Evolutionary conservation across 2,797 vertebrate species (phyloP), one percentile per base, ranked within the genome.

Genomic region (Lerista edwardsae): DNA sequence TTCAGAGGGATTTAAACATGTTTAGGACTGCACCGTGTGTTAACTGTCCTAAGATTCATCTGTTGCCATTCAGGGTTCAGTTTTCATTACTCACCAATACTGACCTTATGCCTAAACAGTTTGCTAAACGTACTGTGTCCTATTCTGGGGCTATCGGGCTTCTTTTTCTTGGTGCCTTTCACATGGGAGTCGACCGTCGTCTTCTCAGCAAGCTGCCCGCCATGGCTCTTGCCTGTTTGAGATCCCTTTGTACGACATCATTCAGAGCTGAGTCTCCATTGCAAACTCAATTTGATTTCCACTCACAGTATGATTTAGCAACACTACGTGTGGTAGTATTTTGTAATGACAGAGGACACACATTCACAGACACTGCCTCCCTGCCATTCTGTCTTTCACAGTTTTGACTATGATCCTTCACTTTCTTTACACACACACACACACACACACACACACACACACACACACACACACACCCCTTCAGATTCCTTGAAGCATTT

Each of bases 51-150:
- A 69, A 27, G 11, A 36, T 3, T 88, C 87, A 71, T 82, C 84
- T 83, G 90, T 71, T 89, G 64, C 87, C 75, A 47, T 92, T 90
- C 96, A 94, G 95, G 88, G 88, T 91, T 93, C 96, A 76, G 78
- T 36, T 71, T 29, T 36, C 23, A 29, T 62, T 81, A 25, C 12
- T 29, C 1, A 17, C 9, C 81, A 68, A 86, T 95, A 97, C 96
- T 94, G 81, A 98, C 98, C 98, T 99, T 99, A 91, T 96, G 91
- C 90, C 96, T 97, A 95, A 99, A 99, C 90, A 99, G 92, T 93
- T 96, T 98, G 89, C 97, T 95, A 93, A 98, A 96, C 59, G 97
- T 92, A 79, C 93, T 75, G 55, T 95, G 92, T 75, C 95, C 94
- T 86, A 96, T 90, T 90, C 89, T 95, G 85, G 97, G 94, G 86